Base-by-base conservation (phyloP, 2,797 vertebrate species). In the Odontamblyopus rebecca region DNA sequence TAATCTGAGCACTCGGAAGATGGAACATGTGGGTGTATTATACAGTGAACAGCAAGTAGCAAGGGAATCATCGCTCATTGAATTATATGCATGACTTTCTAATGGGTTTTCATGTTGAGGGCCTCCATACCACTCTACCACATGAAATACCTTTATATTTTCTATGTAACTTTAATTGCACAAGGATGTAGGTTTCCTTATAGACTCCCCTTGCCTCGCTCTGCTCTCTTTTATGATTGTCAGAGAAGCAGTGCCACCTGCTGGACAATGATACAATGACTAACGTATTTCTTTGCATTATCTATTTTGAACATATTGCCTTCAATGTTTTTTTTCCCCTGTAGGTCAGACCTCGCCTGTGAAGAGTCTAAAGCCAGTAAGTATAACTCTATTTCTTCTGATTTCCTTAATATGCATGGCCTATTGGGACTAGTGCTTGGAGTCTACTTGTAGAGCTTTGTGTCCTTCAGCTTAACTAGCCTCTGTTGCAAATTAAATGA, bases 301-400 rank as follows among this genome's bases (percentile, higher is more conserved):
- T 69, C 54, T 76, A 61, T 76, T 70, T 74, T 76, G 5, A 83
- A 69, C 71, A 59, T 54, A 50, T 80, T 82, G 13, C 68, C 59
- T 80, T 67, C 57, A 72, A 32, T 85, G 5, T 86, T 73, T 81
- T 35, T 80, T 86, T 80, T 38, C 35, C 81, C 82, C 82, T 83
- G 77, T 91, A 99, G 98, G 97, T 95, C 96, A 97, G 80, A 94
- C 96, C 26, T 98, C 98, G 81, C 98, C 98, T 73, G 94, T 96
- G 83, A 99, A 99, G 95, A 93, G 88, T 89, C 88, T 95, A 32
- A 95, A 94, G 89, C 93, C 93, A 74, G 94, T 95, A 89, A 95
- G 94, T 94, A 87, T 73, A 85, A 82, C 53, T 53, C 54, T 65
- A 66, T 80, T 57, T 76, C 78, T 75, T 44, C 73, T 65, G 50